Conservation (phyloP, 2,113 vertebrate genomes). For the Elephantulus edwardii region DNA sequence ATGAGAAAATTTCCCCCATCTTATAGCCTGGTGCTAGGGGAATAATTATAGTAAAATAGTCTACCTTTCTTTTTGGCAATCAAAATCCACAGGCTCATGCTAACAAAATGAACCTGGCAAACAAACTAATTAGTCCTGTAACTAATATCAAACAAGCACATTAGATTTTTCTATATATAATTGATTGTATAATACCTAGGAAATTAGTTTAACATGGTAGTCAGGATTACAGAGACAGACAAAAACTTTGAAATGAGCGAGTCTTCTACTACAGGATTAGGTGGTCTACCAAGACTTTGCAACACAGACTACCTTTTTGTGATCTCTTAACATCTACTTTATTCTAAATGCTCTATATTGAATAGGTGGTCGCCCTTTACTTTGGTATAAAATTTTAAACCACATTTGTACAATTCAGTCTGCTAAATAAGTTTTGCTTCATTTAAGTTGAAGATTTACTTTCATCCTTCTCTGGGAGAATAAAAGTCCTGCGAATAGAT, state of each 20-base stretch:
- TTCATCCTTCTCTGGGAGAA: slow-evolving; percentile 75
- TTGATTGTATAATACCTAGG: slow-evolving; percentile 29
- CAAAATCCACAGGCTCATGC: slow-evolving; percentile 44
- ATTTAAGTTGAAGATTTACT: slow-evolving; percentile 76
- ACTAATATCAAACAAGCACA: slow-evolving; percentile 38
- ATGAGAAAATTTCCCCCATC: slow-evolving; percentile 20
- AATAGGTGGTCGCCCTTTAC: slow-evolving; percentile 78
- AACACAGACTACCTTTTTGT: slow-evolving; percentile 23
- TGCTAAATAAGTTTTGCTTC: slow-evolving; percentile 72
- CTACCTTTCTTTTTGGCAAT: slow-evolving; percentile 56
- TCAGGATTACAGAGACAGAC: slow-evolving; percentile 43
- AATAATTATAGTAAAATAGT: background rate
- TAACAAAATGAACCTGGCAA: slow-evolving; percentile 13
- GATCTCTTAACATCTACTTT: slow-evolving; percentile 27
- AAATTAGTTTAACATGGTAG: background rate
- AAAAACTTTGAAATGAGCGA: slow-evolving; percentile 17
- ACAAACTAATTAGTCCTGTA: slow-evolving; percentile 6
- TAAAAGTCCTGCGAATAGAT: slow-evolving; percentile 79
- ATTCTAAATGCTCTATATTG: slow-evolving; percentile 57
- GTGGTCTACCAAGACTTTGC: slow-evolving; percentile 59
- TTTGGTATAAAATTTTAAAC: slow-evolving; percentile 84
- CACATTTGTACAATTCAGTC: slow-evolving; percentile 70
- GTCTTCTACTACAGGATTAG: slow-evolving; percentile 42
- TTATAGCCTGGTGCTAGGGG: slow-evolving; percentile 30
- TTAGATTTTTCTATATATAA: slow-evolving; percentile 30